Evolutionary conservation across 2,888 invertebrate genomes (phyloP), one percentile per base, ranked within the genome.

Genomic region (Bugulina stolonifera): DNA sequence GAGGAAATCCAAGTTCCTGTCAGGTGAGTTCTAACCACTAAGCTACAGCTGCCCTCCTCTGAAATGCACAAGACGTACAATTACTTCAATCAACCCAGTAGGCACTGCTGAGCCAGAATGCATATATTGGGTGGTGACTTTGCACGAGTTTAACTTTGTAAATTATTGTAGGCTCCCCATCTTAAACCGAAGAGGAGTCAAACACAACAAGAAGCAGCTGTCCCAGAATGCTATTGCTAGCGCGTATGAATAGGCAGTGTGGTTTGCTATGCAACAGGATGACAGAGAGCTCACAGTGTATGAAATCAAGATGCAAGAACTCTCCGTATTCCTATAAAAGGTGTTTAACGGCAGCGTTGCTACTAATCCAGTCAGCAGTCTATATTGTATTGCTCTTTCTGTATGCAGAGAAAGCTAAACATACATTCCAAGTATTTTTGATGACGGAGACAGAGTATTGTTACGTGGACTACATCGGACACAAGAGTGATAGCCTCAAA

Each of bases 401-500:
- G 10, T 64, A 64, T n/a, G 25, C 64, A 29, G 32, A 64, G 27
- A 2, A 3, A 64, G 64, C 64, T 27, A 64, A 64, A 34, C 27
- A 64, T n/a, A 64, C 64, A 32, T 64, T 64, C 32, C 64, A 64
- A 64, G 64, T 64, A 2, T 64, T 27, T 32, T 14, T 5, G 3
- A 64, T 64, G 64, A 27, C 10, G 32, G 32, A 64, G 64, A 32
- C 64, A 34, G 64, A 64, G 5, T 32, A 32, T 10, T 64, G 64
- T n/a, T 32, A 64, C 32, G 34, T 64, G 32, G 64, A 64, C 32
- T 64, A 29, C 64, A 10, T 64, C 5, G 64, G 64, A 64, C 64
- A 64, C n/a, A 64, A 64, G 32, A 64, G 64, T 32, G 10, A 64
- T 14, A 64, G 32, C 34, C 64, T 64, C 14, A 64, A 64, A 34